phyloP scores from a whole-genome alignment of 1,140 invertebrate genomes.

The Chrysomallon squamiferum region DNA sequence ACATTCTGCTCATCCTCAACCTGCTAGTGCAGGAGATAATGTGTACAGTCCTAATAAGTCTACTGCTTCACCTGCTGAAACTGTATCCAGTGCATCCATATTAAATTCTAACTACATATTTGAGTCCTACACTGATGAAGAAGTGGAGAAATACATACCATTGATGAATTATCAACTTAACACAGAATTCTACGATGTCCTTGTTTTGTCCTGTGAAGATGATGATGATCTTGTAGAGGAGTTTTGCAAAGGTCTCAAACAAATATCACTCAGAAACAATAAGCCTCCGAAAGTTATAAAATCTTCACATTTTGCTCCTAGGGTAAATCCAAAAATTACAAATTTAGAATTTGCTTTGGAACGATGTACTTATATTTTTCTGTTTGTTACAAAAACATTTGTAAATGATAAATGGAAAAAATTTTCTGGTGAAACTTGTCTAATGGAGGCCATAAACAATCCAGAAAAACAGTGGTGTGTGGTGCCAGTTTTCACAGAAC shows the following conservation, averaged over 20 bases:
- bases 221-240: conserved; percentile 19
- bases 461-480: conserved; percentile 40
- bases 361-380: conserved; percentile 39
- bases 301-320: conserved; percentile 24
- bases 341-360: conserved; percentile 26
- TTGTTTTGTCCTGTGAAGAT: conserved; percentile 36
- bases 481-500: conserved; percentile 37
- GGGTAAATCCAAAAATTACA: conserved; percentile 13
- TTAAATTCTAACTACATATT: background rate
- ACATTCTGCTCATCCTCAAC: too few relatives aligned
- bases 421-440: conserved; percentile 32
- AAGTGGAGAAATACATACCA: too few relatives aligned
- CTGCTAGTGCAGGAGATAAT: background rate
- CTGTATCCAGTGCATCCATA: background rate
- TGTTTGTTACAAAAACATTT: conserved; percentile 37
- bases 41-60: background rate
- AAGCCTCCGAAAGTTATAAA: conserved; percentile 20
- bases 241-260: conserved; percentile 26
- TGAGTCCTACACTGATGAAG: too few relatives aligned
- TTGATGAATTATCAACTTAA: too few relatives aligned
- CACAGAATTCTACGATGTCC: conserved; percentile 27
- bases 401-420: conserved; percentile 32
- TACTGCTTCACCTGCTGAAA: background rate
- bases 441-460: conserved; percentile 41
- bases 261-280: conserved; percentile 15